phyloP scores from a whole-genome alignment of 2,113 vertebrate genomes.

The Forbesichthys agassizii region DNA sequence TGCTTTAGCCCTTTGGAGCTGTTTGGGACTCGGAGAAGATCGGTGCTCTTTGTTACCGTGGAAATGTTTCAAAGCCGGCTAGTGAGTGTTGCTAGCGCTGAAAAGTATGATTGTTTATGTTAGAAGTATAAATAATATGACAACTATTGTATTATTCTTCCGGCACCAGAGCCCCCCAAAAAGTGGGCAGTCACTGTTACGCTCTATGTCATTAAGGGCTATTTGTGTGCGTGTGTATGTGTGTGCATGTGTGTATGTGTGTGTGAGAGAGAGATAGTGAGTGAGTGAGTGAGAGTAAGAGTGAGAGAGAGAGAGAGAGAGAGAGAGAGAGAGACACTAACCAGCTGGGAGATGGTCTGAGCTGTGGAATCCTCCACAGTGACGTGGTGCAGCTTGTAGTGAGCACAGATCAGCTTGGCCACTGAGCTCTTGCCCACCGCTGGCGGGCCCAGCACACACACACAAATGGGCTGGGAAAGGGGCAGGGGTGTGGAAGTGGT shows the following conservation, averaged over 20 bases:
- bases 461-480: constrained; percentile 81
- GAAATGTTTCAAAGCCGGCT: no score
- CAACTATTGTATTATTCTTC: no score
- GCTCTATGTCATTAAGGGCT: background rate
- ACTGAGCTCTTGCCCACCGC: constrained; percentile 86
- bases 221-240: background rate
- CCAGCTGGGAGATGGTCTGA: constrained; percentile 81
- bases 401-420: constrained; percentile 76
- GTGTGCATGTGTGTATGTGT: background rate
- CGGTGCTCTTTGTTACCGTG: no score
- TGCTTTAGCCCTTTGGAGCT: no score
- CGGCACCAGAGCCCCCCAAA: no score
- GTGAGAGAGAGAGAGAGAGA: background rate
- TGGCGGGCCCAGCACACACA: constrained; percentile 88
- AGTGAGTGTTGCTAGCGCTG: no score
- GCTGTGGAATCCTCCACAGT: constrained; percentile 77
- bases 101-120: no score
- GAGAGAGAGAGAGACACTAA: constrained; percentile 54
- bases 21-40: no score
- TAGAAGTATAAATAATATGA: no score
- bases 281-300: background rate
- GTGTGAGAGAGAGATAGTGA: background rate
- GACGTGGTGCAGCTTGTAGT: constrained; percentile 87
- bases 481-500: no score
- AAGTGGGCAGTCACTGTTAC: background rate